Evolutionary conservation across 2,888 invertebrate species (phyloP).

Genomic region (Eueremaeus valkanovi): DNA sequence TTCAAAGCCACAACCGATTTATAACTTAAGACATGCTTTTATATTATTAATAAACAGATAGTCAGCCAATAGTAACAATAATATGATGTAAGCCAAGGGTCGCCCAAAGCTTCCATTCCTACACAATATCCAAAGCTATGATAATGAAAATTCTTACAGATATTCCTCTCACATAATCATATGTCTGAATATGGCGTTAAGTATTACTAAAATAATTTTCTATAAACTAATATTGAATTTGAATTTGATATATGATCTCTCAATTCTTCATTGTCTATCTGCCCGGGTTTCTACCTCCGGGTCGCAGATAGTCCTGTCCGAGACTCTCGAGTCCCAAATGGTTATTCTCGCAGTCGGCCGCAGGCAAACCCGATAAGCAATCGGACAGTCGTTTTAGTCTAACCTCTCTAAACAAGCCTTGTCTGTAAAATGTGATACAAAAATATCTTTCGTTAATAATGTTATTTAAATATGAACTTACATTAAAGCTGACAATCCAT

Average conservation of each 20-base stretch:
- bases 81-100: no score
- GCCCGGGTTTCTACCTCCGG: constrained; percentile 40
- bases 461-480: not conserved
- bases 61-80: no score
- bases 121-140: not conserved
- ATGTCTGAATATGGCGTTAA: not conserved
- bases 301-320: constrained; percentile 38
- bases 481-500: not conserved
- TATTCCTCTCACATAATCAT: not conserved
- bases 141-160: not conserved
- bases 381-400: constrained; percentile 6
- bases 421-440: not conserved
- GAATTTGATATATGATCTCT: not conserved
- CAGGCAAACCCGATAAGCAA: constrained; percentile 37
- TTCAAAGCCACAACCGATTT: not conserved
- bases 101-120: not conserved
- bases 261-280: not conserved
- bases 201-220: not conserved
- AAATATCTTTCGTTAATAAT: not conserved
- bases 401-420: constrained; percentile 11
- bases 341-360: constrained; percentile 38
- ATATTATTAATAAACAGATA: no score
- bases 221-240: not conserved
- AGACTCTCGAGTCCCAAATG: constrained; percentile 33
- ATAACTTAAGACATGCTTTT: not conserved